Evolutionary conservation across 2,113 vertebrate species (phyloP).

Genomic region (Ptilonorhynchus violaceus): DNA sequence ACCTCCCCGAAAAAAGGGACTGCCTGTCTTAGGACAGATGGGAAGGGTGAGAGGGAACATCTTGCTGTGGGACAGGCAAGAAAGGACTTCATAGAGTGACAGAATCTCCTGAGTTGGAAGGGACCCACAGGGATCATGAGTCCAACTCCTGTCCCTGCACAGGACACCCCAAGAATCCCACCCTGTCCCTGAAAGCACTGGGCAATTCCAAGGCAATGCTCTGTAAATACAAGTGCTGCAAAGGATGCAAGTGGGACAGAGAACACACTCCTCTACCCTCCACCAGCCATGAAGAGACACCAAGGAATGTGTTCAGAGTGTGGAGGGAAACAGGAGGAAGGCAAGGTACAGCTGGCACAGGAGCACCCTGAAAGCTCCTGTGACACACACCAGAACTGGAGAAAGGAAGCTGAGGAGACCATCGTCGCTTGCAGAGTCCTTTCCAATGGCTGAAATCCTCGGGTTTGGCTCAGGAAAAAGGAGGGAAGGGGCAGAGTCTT

Average conservation of each 20-base stretch:
- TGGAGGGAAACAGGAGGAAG: not conserved
- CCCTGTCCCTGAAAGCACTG: rapidly evolving
- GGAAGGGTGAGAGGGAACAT: not conserved
- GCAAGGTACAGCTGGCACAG: not conserved
- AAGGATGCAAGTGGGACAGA: not conserved
- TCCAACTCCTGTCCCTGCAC: not conserved
- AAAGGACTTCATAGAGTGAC: not conserved
- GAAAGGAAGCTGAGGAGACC: not conserved
- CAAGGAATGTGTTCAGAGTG: not conserved
- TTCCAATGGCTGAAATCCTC: not conserved
- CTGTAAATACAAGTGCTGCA: not conserved
- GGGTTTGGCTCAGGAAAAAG: not conserved
- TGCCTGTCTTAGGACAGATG: not conserved
- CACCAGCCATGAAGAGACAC: rapidly evolving
- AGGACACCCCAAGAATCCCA: not conserved
- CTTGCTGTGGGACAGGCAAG: not conserved
- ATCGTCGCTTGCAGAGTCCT: not conserved
- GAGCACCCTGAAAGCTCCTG: not conserved
- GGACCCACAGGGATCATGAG: not conserved
- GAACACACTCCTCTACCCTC: not conserved
- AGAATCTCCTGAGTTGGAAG: not conserved
- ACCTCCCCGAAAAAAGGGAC: not conserved
- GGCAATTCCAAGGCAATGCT: not conserved
- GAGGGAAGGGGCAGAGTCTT: not conserved
- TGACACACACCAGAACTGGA: not conserved